A percentile compares a stretch with the other conserved stretches of the same genome.
phyloP scores from a whole-genome alignment of 2,888 invertebrate species.

The Trachelus tabidus region DNA sequence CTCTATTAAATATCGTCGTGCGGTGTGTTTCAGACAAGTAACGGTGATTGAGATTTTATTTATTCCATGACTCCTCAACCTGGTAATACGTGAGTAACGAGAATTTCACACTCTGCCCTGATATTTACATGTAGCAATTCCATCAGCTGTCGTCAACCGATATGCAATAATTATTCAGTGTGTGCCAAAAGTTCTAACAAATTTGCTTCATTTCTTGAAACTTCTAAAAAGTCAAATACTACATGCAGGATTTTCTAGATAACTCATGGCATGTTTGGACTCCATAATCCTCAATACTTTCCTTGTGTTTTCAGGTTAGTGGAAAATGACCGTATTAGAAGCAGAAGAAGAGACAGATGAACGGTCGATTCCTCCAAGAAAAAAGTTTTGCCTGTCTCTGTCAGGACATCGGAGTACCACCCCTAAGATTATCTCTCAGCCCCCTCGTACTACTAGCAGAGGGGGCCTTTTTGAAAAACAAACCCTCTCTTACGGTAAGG shows the following conservation, averaged over 20 bases:
- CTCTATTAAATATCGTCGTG: slow-evolving; percentile 30
- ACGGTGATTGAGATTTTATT: slow-evolving; percentile 37
- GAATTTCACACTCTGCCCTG: neutral
- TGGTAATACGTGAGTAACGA: slow-evolving; percentile 52
- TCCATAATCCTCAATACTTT: neutral
- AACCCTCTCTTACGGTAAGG: slow-evolving; percentile 46
- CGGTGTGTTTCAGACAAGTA: slow-evolving; percentile 29
- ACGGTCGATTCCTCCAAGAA: slow-evolving; percentile 65
- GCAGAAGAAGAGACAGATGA: slow-evolving; percentile 67
- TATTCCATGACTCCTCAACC: slow-evolving; percentile 57
- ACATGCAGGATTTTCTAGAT: neutral
- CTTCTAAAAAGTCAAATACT: neutral
- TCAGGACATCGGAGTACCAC: slow-evolving; percentile 41
- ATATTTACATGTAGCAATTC: too few species aligned
- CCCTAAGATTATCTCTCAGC: slow-evolving; percentile 43
- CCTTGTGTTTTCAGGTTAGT: slow-evolving; percentile 55
- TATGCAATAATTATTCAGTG: neutral
- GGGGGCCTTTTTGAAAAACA: slow-evolving; percentile 47
- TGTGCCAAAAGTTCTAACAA: neutral
- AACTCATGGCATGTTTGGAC: neutral
- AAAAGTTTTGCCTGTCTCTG: slow-evolving; percentile 65
- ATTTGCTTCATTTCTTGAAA: neutral
- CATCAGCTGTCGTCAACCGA: neutral
- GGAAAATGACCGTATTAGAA: slow-evolving; percentile 69
- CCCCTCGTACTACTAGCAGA: slow-evolving; percentile 46